Percentiles rank a stretch among this genome's conserved stretches.
Evolutionary conservation across 2,113 vertebrate genomes (phyloP).

Genomic region (Sinocyclocheilus grahami): DNA sequence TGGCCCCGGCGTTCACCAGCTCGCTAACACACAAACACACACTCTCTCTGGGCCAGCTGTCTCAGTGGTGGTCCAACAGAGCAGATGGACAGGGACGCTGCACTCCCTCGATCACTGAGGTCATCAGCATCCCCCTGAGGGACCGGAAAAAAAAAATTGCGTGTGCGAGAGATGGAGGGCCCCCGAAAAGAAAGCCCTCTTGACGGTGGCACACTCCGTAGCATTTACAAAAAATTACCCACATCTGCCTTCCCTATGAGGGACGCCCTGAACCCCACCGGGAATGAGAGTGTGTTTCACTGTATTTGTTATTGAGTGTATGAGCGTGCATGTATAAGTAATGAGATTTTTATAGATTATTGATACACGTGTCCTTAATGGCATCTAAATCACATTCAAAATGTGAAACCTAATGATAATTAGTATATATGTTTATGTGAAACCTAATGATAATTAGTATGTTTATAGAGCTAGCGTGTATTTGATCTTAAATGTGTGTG

Average conservation of each 20-base stretch:
- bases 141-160: conserved; percentile 29
- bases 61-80: conserved; percentile 55
- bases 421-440: background rate
- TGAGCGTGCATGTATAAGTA: conserved; percentile 8
- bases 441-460: background rate
- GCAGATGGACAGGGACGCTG: conserved; percentile 67
- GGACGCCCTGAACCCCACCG: conserved; percentile 11
- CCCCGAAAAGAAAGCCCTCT: conserved; percentile 31
- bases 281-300: background rate
- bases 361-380: background rate
- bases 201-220: conserved; percentile 23
- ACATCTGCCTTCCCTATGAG: conserved; percentile 40
- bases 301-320: conserved; percentile 35
- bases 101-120: conserved; percentile 58
- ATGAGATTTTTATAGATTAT: conserved; percentile 32
- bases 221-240: conserved; percentile 38
- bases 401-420: background rate
- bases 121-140: conserved; percentile 65
- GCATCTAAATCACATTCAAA: background rate
- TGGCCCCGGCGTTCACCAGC: conserved; percentile 33
- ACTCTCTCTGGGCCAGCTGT: conserved; percentile 65
- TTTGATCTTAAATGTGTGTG: background rate
- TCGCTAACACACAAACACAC: conserved; percentile 44
- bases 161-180: conserved; percentile 28
- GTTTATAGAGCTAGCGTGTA: background rate